Evolutionary conservation across 1,140 invertebrate species (phyloP).

Genomic region (Heliconius himera): DNA sequence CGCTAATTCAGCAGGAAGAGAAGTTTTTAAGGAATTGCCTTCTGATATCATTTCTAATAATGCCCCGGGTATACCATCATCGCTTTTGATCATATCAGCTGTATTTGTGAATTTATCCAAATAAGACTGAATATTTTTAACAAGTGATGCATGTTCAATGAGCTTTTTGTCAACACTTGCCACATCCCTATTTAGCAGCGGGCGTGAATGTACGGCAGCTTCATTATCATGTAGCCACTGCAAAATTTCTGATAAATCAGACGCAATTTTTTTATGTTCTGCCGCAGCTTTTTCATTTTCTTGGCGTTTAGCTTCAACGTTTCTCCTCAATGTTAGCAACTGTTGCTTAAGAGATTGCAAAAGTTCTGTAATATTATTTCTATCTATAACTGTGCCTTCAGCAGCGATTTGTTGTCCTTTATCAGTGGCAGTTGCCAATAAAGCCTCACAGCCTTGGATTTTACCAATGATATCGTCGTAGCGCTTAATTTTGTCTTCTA

Average conservation of each 20-base stretch:
- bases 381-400: conserved; percentile 92
- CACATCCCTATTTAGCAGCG: conserved; percentile 89
- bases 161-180: conserved; percentile 91
- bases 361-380: conserved; percentile 93
- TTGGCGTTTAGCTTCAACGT: conserved; percentile 92
- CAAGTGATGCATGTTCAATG: conserved; percentile 88
- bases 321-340: conserved; percentile 88
- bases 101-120: conserved; percentile 87
- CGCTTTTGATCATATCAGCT: conserved; percentile 86
- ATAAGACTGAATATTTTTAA: conserved; percentile 87
- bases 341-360: conserved; percentile 93
- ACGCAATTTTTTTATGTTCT: conserved; percentile 90
- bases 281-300: conserved; percentile 94
- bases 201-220: conserved; percentile 90
- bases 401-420: conserved; percentile 95
- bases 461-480: conserved; percentile 93
- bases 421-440: conserved; percentile 91
- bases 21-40: conserved; percentile 88
- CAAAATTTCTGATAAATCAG: conserved; percentile 90
- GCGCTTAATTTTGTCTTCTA: conserved; percentile 93
- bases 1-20: conserved; percentile 89
- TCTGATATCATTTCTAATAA: conserved; percentile 92
- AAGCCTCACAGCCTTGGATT: conserved; percentile 94
- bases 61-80: conserved; percentile 89
- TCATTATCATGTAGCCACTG: conserved; percentile 94